Conservation (phyloP, 2,888 invertebrate genomes). For the Heliconius cydno region DNA sequence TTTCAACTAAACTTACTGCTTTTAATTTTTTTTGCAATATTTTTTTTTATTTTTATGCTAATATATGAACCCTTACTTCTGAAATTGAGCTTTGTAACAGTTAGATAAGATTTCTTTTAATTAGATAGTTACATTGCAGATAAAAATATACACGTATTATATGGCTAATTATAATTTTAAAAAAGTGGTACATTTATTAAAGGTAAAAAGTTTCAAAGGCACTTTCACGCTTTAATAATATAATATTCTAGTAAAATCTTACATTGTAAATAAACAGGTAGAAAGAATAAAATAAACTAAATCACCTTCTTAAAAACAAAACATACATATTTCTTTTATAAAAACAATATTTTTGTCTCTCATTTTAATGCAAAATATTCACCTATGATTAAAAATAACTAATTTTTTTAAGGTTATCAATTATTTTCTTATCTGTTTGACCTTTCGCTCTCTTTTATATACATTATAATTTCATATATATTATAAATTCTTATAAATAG, state of each 20-base stretch:
- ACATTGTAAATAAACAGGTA: neutral
- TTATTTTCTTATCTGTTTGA: conserved; percentile 22
- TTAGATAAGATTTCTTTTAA: no score
- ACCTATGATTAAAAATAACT: conserved; percentile 9
- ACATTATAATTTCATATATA: conserved; percentile 9
- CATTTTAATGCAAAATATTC: neutral
- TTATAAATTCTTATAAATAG: conserved; percentile 12
- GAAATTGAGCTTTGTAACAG: no score
- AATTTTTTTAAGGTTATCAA: conserved; percentile 8
- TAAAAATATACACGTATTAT: no score
- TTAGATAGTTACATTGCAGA: no score
- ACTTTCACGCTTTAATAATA: neutral
- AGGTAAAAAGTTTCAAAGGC: no score
- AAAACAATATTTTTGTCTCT: no score
- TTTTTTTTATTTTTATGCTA: no score
- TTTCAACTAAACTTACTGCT: no score
- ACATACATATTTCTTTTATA: neutral
- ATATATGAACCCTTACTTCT: no score
- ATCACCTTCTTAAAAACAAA: neutral
- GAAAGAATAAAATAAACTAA: neutral
- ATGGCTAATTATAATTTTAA: no score
- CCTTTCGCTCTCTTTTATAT: conserved; percentile 12
- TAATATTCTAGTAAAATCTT: neutral
- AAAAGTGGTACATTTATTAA: no score
- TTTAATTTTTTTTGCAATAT: no score